Conservation (phyloP, 2,888 invertebrate species). For the Aleiodes leptofemur region DNA sequence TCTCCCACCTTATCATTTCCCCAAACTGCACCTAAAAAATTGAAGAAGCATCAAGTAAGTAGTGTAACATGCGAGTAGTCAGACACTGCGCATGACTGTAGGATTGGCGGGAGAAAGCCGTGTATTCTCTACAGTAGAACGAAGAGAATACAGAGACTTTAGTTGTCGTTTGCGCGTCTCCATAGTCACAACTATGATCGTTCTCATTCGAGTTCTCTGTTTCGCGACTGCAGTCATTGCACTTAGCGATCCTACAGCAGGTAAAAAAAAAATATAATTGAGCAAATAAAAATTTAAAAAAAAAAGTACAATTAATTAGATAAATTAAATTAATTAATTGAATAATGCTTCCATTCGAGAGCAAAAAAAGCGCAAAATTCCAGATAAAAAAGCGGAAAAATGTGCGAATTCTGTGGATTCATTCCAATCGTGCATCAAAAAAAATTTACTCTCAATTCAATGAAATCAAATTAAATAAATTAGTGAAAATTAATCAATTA, state of each 20-base stretch:
- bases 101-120: conserved; percentile 63
- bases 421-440: too few species aligned
- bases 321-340: too few species aligned
- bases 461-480: too few species aligned
- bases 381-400: too few species aligned
- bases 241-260: conserved; percentile 70
- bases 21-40: neutral
- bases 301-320: neutral
- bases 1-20: neutral
- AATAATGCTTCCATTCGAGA: too few species aligned
- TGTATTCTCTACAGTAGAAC: conserved; percentile 44
- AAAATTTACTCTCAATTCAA: too few species aligned
- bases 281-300: conserved; percentile 7
- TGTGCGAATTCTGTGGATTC: too few species aligned
- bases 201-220: conserved; percentile 67
- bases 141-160: conserved; percentile 54
- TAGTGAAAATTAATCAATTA: too few species aligned
- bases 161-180: conserved; percentile 73
- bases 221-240: conserved; percentile 70
- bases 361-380: too few species aligned
- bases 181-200: conserved; percentile 64
- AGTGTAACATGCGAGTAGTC: conserved; percentile 20
- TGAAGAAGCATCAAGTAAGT: conserved; percentile 9
- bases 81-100: conserved; percentile 58
- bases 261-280: conserved; percentile 59